Base-by-base conservation (phyloP, 2,888 invertebrate genomes). In the Arge pagana region DNA sequence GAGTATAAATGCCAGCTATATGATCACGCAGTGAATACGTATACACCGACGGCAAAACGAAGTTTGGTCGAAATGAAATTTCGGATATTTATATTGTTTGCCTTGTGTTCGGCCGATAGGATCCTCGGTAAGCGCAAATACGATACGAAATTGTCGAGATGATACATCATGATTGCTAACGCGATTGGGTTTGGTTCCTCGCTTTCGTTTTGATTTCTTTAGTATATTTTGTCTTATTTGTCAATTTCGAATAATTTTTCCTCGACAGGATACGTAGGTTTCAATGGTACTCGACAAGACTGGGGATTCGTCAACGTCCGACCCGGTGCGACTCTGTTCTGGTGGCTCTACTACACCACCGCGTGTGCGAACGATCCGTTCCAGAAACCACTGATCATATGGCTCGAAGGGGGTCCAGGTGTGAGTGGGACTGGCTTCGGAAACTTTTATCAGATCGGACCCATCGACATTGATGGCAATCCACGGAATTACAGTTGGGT, bases 371-470 rank as follows among this genome's bases (percentile, higher is more conserved):
- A 66, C 13, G n/a, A 21, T 3, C 37, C n/a, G n/a, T n/a, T n/a
- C n/a, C n/a, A n/a, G n/a, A 67, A 70, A 18, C 82, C 82, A 1
- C 65, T 82, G 4, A 71, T 82, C 16, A 65, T 83, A 48, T 82
- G 82, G 82, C 71, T 83, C 3, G 71, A 82, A 78, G 83, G 83
- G 16, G 82, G 82, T 3, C 82, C 82, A 3, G 83, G 83, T 18
- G 79, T 75, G 1, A 82, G 81, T 4, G 77, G 81, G 26, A 77
- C 82, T 53, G 83, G 83, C 6, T 82, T 79, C 70, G 84, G 84
- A 36, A 84, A 84, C 65, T 83, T 84, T 65, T 67, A 77, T 56
- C 82, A 83, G 67, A 77, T 83, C 51, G 85, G 85, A 5, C 84
- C 84, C 3, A 67, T 81, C 23, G 80, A 81, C 61, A 68, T 77